Evolutionary conservation across 2,113 vertebrate genomes (phyloP), one percentile per base, ranked within the genome.

Genomic region (Colistium nudipinnis): DNA sequence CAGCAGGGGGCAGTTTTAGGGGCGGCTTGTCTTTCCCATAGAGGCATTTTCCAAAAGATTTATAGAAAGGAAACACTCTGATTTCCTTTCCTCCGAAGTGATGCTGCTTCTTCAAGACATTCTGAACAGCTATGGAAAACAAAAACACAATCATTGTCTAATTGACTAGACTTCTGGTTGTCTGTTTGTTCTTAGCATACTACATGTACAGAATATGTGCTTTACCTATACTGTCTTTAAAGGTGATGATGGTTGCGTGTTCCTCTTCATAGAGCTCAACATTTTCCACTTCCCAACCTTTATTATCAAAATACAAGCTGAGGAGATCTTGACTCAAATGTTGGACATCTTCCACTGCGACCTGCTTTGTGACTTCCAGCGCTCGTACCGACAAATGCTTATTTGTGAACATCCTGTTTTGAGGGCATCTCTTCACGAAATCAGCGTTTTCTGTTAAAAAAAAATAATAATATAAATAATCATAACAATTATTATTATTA

Each of bases 11-110:
- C 24, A 93, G 88, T 74, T 90, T 94, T 41, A 93, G 61, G 25
- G 80, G 36, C 2, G 93, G 95, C 43, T 91, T 91, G 24, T 94
- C 90, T 74, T 93, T 92, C 5, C 95, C 96, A 49, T 96, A 97
- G 0, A 97, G 85, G n/a, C 94, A 94, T 28, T 83, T 76, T 64
- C 89, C 92, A 90, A 98, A 72, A 0, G 92, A 93, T 13, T 60
- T 1, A 6, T 94, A 96, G 81, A 94, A 96, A 4, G 94, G 95
- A 74, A 94, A 94, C 67, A 96, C 92, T 55, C 56, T 93, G 36
- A 98, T 68, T 0, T 89, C 88, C 6, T 81, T 82, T 24, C 86
- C 74, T 39, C 81, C 81, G 61, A 97, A 85, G 0, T 16, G 35
- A 75, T 94, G 94, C 19, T 79, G 78, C 55, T 67, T 76, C 41